Evolutionary conservation across 2,888 invertebrate species (phyloP), one percentile per base, ranked within the genome.

Genomic region (Cosmia trapezina): DNA sequence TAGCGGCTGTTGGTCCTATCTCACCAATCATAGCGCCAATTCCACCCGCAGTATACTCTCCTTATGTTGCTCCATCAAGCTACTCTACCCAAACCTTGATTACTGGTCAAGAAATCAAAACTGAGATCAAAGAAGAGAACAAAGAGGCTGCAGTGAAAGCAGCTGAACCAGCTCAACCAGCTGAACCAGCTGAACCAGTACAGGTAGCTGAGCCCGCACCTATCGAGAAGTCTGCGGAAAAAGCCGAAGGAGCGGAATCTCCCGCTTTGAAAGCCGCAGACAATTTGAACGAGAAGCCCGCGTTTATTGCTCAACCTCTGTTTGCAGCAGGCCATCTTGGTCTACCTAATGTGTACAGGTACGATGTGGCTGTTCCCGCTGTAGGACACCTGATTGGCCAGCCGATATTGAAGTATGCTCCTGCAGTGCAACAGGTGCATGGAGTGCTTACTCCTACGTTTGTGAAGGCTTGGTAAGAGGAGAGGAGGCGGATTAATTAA

Each of bases 101-200:
- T 9, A 28, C 41, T n/a, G 68, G 72, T 14, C 70, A 70, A 57
- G 81, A 85, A 66, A 72, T 76, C 11, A 81, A 86, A 57, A 66
- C 73, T 3, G 85, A 86, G 41, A 88, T 89, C n/a, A 69, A 80
- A 5, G 88, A 87, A 28, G 88, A 87, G 22, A 86, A 86, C 43
- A 71, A 77, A 22, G 89, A 87, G n/a, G 83, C 69, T 7, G 63
- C 22, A 22, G 49, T 57, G 4, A 73, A 78, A n/a, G n/a, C 73
- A 9, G 78, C 78, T 22, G 80, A 83, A 59, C 49, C 70, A 9
- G 76, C 17, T 3, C 71, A 59, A 8, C 51, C 28, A 2, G 76
- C 80, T 1, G 70, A 73, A 0, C 51, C 60, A 0, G 69, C 61
- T 33, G 77, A 78, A 62, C 28, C 66, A 14, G 83, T 51, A 19